Conservation (phyloP, 2,113 vertebrate species). For the Noctilio leporinus region DNA sequence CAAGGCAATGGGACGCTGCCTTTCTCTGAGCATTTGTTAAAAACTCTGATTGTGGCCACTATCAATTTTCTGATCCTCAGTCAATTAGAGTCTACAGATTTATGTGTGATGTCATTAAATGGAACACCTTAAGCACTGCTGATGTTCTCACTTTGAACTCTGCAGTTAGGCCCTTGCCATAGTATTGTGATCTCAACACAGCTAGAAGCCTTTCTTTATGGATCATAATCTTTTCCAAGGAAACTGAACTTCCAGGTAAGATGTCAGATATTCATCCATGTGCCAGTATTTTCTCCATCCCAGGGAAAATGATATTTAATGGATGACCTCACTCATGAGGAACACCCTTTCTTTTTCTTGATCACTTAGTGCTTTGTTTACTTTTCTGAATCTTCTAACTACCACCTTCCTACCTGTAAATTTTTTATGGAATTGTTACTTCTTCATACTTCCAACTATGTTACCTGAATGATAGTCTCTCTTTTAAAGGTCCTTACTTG, state of each 20-base stretch:
- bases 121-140: not conserved
- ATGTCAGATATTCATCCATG: not conserved
- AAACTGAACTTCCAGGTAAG: not conserved
- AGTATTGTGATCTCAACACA: not conserved
- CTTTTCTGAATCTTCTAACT: not conserved
- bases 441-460: not conserved
- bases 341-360: not conserved
- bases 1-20: not conserved
- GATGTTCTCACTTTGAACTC: not conserved
- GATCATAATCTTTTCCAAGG: not conserved
- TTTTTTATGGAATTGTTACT: not conserved
- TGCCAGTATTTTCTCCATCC: not conserved
- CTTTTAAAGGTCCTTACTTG: not conserved
- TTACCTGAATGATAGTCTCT: not conserved
- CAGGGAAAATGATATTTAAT: not conserved
- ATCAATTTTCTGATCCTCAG: not conserved
- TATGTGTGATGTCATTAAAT: not conserved
- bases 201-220: not conserved
- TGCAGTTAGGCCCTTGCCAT: not conserved
- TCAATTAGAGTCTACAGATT: not conserved
- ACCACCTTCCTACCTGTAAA: not conserved
- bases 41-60: not conserved
- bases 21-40: not conserved
- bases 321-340: not conserved
- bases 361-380: not conserved